Evolutionary conservation across 2,797 vertebrate species (phyloP).

Genomic region (Paguma larvata): DNA sequence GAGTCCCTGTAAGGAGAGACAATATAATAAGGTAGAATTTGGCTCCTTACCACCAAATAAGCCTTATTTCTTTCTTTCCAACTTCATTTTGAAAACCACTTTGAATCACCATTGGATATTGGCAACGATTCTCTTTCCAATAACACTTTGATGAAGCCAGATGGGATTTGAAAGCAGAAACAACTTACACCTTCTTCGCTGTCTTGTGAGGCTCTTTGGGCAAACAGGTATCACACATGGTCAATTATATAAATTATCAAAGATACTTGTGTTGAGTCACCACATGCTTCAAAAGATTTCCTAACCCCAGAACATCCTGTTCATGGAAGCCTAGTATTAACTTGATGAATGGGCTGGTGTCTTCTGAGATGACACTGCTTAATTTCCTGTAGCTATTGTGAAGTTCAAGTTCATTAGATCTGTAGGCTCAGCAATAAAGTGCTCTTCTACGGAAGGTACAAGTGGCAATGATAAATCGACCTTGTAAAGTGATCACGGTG

Average conservation of each 20-base stretch:
- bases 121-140: neutral
- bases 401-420: slow-evolving; percentile 59
- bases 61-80: neutral
- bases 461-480: neutral
- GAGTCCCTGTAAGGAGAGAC: neutral
- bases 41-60: neutral
- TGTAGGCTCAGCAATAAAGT: neutral
- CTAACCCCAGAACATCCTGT: neutral
- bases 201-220: neutral
- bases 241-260: slow-evolving; percentile 53
- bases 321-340: slow-evolving; percentile 42
- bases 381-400: slow-evolving; percentile 55
- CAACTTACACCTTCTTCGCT: neutral
- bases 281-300: slow-evolving; percentile 55
- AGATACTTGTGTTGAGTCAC: slow-evolving; percentile 59
- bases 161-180: neutral
- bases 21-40: neutral
- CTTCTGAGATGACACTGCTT: neutral
- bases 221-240: neutral
- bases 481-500: neutral
- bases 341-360: neutral
- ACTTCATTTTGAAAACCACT: neutral
- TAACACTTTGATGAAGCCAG: neutral
- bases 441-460: neutral
- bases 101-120: neutral